Percentiles rank a stretch among this genome's conserved stretches.
These are phyloP conservation scores for Telmatherina bonti DNA, from an alignment of 2,797 vertebrate species.

Conservation along the genomic window DNA sequence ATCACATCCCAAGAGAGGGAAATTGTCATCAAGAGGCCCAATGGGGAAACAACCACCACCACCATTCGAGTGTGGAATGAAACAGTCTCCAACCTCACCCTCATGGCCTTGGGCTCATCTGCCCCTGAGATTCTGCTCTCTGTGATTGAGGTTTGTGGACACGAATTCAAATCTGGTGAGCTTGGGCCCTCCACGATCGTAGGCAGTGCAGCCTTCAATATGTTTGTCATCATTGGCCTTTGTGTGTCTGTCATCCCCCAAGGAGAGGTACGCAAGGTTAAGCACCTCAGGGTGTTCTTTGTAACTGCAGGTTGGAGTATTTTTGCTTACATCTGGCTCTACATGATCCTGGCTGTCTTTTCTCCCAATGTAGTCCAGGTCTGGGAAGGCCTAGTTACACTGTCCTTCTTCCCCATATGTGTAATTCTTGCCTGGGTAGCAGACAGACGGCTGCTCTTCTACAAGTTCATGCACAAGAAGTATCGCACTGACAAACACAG, in stretches of 20 bases:
- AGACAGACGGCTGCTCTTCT: slow-evolving; percentile 94
- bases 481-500: slow-evolving; percentile 96
- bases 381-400: slow-evolving; percentile 96
- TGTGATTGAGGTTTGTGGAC: slow-evolving; percentile 96
- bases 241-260: slow-evolving; percentile 96
- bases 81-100: slow-evolving; percentile 97
- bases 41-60: slow-evolving; percentile 95
- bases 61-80: slow-evolving; percentile 98
- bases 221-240: slow-evolving; percentile 98
- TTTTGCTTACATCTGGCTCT: slow-evolving; percentile 99
- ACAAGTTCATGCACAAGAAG: slow-evolving; percentile 98
- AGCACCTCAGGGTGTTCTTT: slow-evolving; percentile 97
- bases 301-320: slow-evolving; percentile 97
- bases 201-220: slow-evolving; percentile 98
- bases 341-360: slow-evolving; percentile 98
- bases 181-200: slow-evolving; percentile 97
- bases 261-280: slow-evolving; percentile 96
- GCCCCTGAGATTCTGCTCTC: slow-evolving; percentile 97
- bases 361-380: slow-evolving; percentile 98
- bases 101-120: slow-evolving; percentile 98
- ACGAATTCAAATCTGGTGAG: slow-evolving; percentile 92
- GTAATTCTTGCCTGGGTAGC: slow-evolving; percentile 97
- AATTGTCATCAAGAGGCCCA: slow-evolving; percentile 93
- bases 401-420: slow-evolving; percentile 97
- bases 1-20: slow-evolving; percentile 98